These are phyloP conservation scores for Lysiphlebus fabarum DNA, from an alignment of 1,140 invertebrate species.

Conservation along the genomic window DNA sequence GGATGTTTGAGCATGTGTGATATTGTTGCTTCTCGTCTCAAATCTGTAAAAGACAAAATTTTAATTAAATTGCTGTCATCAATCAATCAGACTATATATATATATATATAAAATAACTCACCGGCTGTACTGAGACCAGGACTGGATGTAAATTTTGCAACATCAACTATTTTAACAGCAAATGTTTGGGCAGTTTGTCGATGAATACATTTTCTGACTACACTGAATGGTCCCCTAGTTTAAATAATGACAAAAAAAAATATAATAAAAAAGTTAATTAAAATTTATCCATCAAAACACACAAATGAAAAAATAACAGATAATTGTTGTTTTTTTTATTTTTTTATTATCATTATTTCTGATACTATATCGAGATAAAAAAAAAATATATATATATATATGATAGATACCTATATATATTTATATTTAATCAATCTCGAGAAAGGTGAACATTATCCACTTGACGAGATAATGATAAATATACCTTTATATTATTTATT, in stretches of 20 bases:
- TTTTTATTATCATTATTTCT: too few species aligned
- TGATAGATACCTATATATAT: too few species aligned
- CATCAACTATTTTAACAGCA: constrained; percentile 98
- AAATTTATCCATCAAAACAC: neutral
- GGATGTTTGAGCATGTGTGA: constrained; percentile 99
- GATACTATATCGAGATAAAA: too few species aligned
- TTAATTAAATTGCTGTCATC: neutral
- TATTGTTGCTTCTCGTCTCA: constrained; percentile 97
- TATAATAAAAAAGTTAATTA: neutral
- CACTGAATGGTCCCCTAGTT: constrained; percentile 94
- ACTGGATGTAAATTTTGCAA: constrained; percentile 93
- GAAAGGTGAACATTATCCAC: too few species aligned
- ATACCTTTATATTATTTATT: too few species aligned
- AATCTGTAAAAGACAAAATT: constrained; percentile 67
- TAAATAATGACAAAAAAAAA: too few species aligned
- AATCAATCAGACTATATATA: too few species aligned
- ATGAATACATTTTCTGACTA: constrained; percentile 93
- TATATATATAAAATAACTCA: too few species aligned
- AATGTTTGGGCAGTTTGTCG: constrained; percentile 92
- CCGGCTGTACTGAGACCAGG: constrained; percentile 93
- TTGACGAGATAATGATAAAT: too few species aligned
- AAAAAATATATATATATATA: too few species aligned
- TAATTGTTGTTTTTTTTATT: neutral
- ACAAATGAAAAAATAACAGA: neutral
- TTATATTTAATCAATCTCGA: too few species aligned